Evolutionary conservation across 64 coral and sea anemone genomes (phyloP).

Genomic region (Actinia tenebrosa): DNA sequence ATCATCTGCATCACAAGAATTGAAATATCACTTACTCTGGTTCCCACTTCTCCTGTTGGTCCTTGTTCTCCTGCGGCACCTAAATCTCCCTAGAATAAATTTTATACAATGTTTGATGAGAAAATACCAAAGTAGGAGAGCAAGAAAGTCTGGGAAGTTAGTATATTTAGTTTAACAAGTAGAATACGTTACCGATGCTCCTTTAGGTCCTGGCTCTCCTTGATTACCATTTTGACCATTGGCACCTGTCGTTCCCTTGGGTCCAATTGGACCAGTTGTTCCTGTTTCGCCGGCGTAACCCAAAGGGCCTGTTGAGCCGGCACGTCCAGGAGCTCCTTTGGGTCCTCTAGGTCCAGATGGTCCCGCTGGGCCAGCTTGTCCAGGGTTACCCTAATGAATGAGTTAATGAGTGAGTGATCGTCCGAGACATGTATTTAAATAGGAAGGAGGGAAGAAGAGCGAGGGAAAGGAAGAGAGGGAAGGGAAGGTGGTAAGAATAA

Average conservation of each 20-base stretch:
- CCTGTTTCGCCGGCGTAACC: slow-evolving; percentile 14
- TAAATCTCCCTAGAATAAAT: slow-evolving; percentile 4
- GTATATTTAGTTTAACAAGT: background rate
- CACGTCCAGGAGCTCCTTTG: slow-evolving; percentile 15
- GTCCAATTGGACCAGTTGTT: background rate
- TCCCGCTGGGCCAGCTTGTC: slow-evolving; percentile 3
- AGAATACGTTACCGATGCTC: background rate
- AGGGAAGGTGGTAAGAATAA: too few species aligned
- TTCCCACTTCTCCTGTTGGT: background rate
- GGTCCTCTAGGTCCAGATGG: slow-evolving; percentile 16
- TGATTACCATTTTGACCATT: background rate
- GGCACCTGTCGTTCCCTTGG: slow-evolving; percentile 2
- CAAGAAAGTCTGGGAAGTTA: background rate
- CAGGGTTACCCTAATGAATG: background rate
- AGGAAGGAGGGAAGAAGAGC: background rate
- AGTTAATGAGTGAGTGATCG: background rate
- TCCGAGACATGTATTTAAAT: background rate
- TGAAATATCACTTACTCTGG: slow-evolving; percentile 5
- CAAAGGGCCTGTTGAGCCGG: background rate
- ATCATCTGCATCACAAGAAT: too few species aligned
- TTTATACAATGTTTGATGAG: too few species aligned
- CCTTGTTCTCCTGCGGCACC: slow-evolving; percentile 11
- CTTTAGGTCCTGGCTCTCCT: slow-evolving; percentile 6
- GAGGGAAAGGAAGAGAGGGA: background rate
- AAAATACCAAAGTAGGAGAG: background rate